Base-by-base conservation (phyloP, 2,888 invertebrate species). In the Reticulitermes lucifugus region DNA sequence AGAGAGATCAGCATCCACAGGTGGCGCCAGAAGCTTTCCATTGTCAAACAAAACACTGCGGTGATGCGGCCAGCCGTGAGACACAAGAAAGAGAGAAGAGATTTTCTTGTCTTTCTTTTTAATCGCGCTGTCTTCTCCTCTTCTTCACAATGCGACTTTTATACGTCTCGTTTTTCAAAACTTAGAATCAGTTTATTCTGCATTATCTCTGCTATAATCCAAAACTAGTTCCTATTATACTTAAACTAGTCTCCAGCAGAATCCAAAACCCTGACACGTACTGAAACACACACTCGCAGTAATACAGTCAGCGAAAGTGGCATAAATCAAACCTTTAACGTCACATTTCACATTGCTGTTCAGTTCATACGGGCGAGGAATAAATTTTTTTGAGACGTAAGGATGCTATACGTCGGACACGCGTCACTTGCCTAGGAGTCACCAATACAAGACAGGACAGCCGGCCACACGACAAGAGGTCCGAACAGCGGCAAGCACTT, bases 1-100 rank as follows among this genome's bases (percentile, higher is more conserved):
- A 83, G 55, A 29, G 83, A 35, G 75, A 29, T 77, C 51, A 83
- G 29, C 83, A 83, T 83, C 83, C 83, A 83, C 83, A 83, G 83
- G 83, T 83, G 83, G 77, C 83, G 83, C 83, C 83, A 83, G 59
- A 35, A 83, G 75, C 21, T 65, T 35, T 71, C 83, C 83, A 83
- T 83, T 73, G 83, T 81, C 81, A 81, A 81, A 51, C 51, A 77
- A 51, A 77, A 77, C 77, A 77, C 77, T 46, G 77, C 46, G 22
- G 46, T 46, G 29, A 65, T n/a, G 65, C 65, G 25, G 65, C 25
- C 55, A 55, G 55, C 25, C 29, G 70, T 35, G 73, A 73, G 18
- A 29, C n/a, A 46, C 77, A 22, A 46, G 46, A 46, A 46, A n/a
- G 22, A 10, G 77, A 51, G 6, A 77, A 46, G 2, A 46, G n/a